A percentile compares a stretch with the other conserved stretches of the same genome.
Evolutionary conservation across 92 coral and sea anemone species (phyloP).

Genomic region (Paragorgia papillata): DNA sequence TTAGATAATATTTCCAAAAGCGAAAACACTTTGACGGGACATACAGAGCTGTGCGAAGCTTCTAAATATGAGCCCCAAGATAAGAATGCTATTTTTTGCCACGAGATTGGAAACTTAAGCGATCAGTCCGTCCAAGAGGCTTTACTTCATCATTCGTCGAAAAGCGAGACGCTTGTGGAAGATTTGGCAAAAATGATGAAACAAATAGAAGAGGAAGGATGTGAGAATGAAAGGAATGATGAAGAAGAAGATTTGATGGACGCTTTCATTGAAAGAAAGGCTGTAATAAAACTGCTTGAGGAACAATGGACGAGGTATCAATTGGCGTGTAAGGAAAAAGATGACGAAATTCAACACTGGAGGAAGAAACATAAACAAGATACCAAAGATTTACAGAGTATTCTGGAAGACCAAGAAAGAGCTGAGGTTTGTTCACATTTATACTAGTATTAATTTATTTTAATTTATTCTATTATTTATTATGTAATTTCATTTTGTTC

Average conservation of each 20-base stretch:
- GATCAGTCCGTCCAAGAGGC: not conserved
- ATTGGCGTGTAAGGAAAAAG: conserved; percentile 23
- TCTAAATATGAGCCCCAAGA: too few species aligned
- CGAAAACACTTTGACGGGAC: too few species aligned
- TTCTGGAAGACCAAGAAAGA: conserved; percentile 36
- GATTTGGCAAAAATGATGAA: conserved; percentile 3
- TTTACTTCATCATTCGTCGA: not conserved
- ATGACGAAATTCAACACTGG: conserved; percentile 34
- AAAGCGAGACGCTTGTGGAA: not conserved
- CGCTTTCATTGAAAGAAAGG: not conserved
- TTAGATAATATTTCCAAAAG: too few species aligned
- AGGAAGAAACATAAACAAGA: conserved; percentile 39
- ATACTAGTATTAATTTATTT: too few species aligned
- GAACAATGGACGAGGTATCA: conserved; percentile 21
- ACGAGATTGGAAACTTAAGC: too few species aligned
- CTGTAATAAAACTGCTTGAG: conserved; percentile 2
- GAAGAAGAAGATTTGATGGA: not conserved
- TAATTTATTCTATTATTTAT: too few species aligned
- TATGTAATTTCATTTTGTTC: too few species aligned
- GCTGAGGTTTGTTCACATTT: too few species aligned
- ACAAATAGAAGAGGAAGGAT: not conserved
- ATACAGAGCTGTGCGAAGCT: too few species aligned
- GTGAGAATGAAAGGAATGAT: not conserved
- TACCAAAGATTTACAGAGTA: not conserved
- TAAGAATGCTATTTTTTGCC: too few species aligned